Evolutionary conservation across 1,140 invertebrate genomes (phyloP), one percentile per base, ranked within the genome.

Genomic region (Aphelinus atriplicis): DNA sequence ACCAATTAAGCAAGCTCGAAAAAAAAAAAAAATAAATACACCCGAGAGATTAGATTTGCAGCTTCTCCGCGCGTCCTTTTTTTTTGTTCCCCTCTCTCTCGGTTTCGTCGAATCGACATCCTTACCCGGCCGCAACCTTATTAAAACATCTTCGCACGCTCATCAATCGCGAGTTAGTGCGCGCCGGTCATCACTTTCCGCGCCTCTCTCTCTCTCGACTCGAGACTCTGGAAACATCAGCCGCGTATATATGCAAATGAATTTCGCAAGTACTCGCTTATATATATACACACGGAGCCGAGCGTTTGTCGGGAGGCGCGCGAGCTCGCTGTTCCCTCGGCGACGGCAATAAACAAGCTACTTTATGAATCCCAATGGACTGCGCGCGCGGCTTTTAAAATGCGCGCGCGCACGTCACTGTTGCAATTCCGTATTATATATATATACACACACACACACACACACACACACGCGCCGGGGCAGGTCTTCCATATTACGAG

Each of bases 301-400:
- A 43, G 64, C 64, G 64, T 61, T 53, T n/a, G 64, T 10, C 42
- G 53, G 57, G 57, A 68, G 65, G 57, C 26, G 56, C 26, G 26
- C 26, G 26, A 26, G 26, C 26, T 26, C 26, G 26, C 26, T 10
- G 64, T 66, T 45, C 64, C 26, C 26, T 55, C 26, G 26, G 51
- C 64, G 69, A 53, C 45, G 69, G 69, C 69, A 71, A 71, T 71
- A 71, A 71, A 71, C 50, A 55, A 55, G 69, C 60, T 55, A 47
- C 60, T 63, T 63, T 71, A 71, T 63, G 69, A 71, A 71, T 63
- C 50, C 51, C 50, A 56, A 71, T 63, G 69, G 55, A 63, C 7
- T 26, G 26, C 26, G 26, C 26, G 26, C 26, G 6, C 43, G 51
- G 50, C 60, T 42, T 63, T 71, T 71, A 71, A 71, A 71, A 71